Percentiles rank a stretch among this genome's conserved stretches.
Evolutionary conservation across 2,797 vertebrate species (phyloP).

Genomic region (Myotis vivesi): DNA sequence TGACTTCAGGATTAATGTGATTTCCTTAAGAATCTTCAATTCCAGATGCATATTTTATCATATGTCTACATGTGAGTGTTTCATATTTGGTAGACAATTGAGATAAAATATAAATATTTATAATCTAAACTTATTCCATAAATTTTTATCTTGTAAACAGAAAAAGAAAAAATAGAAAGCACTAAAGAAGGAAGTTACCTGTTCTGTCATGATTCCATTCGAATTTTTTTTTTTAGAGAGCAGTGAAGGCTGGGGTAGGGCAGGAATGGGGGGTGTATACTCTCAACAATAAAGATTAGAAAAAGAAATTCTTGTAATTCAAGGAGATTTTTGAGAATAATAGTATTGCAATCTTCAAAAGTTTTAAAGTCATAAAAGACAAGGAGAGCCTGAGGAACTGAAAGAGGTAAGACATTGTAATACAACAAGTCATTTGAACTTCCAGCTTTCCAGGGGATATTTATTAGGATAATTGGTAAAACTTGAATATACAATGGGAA

Average conservation of each 20-base stretch:
- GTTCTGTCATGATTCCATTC: neutral
- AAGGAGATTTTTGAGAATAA: neutral
- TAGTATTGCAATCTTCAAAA: neutral
- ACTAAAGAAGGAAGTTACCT: neutral
- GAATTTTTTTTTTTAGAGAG: no score
- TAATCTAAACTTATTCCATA: neutral
- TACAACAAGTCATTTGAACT: neutral
- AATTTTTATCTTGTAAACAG: neutral
- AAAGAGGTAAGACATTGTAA: neutral
- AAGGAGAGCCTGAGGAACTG: neutral
- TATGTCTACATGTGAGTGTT: neutral
- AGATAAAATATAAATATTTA: conserved; percentile 5
- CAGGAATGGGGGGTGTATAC: no score
- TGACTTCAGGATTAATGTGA: neutral
- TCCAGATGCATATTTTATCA: neutral
- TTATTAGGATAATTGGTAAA: neutral
- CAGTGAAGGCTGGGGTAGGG: no score
- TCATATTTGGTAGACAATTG: neutral
- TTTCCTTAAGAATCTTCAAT: neutral
- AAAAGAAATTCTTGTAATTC: neutral
- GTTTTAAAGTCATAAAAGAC: neutral
- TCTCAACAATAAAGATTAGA: no score
- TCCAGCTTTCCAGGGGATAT: neutral
- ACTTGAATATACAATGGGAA: neutral
- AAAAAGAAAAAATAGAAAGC: neutral